Conservation (phyloP, 2,113 vertebrate species). For the Chrysemys picta region DNA sequence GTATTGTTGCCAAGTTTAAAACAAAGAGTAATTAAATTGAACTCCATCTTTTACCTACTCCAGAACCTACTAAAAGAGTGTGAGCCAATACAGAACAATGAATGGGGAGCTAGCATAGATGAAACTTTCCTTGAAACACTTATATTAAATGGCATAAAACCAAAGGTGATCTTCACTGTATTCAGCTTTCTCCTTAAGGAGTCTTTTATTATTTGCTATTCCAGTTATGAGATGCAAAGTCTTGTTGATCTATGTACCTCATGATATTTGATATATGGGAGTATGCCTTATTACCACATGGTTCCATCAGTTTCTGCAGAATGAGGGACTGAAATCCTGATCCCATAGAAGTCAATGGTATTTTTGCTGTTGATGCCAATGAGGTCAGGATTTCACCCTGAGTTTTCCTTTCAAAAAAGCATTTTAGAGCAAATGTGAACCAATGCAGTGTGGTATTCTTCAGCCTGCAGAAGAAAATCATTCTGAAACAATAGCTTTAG, state of each 20-base stretch:
- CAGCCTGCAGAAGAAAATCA: not conserved
- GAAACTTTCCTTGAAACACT: not conserved
- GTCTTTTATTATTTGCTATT: not conserved
- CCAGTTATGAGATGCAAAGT: accelerated
- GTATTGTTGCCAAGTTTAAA: conserved; percentile 31
- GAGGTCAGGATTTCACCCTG: not conserved
- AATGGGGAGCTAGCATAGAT: not conserved
- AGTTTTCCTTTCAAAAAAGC: not conserved
- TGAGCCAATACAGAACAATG: not conserved
- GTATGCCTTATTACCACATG: accelerated
- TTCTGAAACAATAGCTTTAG: not conserved
- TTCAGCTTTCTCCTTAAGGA: accelerated
- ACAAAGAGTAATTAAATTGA: conserved; percentile 17
- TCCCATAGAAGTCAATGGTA: not conserved
- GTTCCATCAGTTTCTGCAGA: not conserved
- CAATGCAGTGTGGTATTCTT: not conserved
- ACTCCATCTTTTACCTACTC: not conserved
- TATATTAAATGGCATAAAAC: not conserved
- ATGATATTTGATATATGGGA: not conserved
- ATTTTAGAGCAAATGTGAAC: not conserved
- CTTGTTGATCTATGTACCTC: not conserved
- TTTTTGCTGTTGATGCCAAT: not conserved
- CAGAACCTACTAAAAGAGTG: not conserved
- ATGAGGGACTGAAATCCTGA: not conserved
- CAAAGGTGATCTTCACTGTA: not conserved